Evolutionary conservation across 1,140 invertebrate genomes (phyloP).

Genomic region (Copidosoma floridanum): DNA sequence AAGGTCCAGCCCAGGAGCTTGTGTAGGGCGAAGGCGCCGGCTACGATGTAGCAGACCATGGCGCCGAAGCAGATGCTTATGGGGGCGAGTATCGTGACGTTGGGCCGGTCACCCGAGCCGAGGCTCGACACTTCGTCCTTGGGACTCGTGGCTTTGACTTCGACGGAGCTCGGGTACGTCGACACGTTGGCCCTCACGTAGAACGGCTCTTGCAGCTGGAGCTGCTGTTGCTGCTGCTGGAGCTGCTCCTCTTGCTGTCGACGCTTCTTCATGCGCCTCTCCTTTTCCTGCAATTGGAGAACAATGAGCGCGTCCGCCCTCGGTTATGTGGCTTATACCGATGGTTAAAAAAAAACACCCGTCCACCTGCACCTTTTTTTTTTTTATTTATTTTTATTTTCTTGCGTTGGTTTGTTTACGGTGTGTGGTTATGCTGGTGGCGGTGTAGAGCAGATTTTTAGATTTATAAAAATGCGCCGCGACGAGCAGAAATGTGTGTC

Average conservation of each 20-base stretch:
- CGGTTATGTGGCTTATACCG: too few species aligned
- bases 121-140: constrained; percentile 54
- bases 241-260: constrained; percentile 75
- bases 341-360: too few species aligned
- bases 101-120: constrained; percentile 60
- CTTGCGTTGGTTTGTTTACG: too few species aligned
- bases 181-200: constrained; percentile 75
- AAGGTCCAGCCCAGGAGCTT: constrained; percentile 84
- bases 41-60: constrained; percentile 80
- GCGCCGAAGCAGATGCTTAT: constrained; percentile 73
- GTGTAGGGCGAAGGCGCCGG: constrained; percentile 85
- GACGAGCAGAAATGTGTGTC: too few species aligned
- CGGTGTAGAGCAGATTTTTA: too few species aligned
- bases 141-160: constrained; percentile 69
- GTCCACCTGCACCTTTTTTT: too few species aligned
- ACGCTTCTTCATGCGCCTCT: constrained; percentile 72
- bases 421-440: too few species aligned
- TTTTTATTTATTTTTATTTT: too few species aligned
- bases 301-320: too few species aligned
- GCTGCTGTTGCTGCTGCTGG: constrained; percentile 59
- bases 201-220: constrained; percentile 75
- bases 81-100: constrained; percentile 73
- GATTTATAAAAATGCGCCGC: too few species aligned
- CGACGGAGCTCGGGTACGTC: constrained; percentile 68
- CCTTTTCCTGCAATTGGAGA: constrained; percentile 63